Evolutionary conservation across 2,797 vertebrate species (phyloP), one percentile per base, ranked within the genome.

Genomic region (Coreius guichenoti): DNA sequence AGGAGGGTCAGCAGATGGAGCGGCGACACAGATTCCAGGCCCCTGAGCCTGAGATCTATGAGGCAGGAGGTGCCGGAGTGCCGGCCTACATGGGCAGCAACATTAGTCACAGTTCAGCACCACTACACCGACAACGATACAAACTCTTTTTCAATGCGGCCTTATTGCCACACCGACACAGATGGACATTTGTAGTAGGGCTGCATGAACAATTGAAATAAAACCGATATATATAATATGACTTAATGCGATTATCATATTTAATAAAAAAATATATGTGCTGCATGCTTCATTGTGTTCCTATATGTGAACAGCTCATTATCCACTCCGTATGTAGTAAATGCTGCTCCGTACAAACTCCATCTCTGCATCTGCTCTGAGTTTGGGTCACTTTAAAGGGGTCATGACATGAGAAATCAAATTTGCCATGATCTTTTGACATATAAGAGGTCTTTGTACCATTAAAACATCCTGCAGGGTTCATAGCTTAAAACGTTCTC

Each of bases 1-100:
- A 81, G 85, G 83, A 83, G 86, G 90, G 84, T 87, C 90, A 89
- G 84, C 89, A 90, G 89, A 90, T 89, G 90, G 90, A 89, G 82
- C 36, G 81, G 75, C 76, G 87, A 88, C 84, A 83, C 79, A 84
- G 80, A 83, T 79, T 86, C 76, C 76, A 74, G 86, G 83, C 87
- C 82, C 68, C 83, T 80, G 88, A 86, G 84, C 81, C 83, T 80
- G 63, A 81, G 70, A 29, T 86, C 82, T 83, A 47, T 45, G 72
- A 70, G 78, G 75, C 86, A 54, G 80, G 85, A 85, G 33, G 84
- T 80, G 85, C 79, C 69, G 74, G 72, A 84, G 77, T 76, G 80
- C 68, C 8, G 78, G 88, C 47, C 69, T 56, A 73, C 73, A 74
- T 21, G 51, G 81, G 76, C 61, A 82, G 56, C 61, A 58, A 80